Evolutionary conservation across 37 sponge, comb jelly and placozoan species (phyloP), one percentile per base, ranked within the genome.

Genomic region (Theonella swinhoei): DNA sequence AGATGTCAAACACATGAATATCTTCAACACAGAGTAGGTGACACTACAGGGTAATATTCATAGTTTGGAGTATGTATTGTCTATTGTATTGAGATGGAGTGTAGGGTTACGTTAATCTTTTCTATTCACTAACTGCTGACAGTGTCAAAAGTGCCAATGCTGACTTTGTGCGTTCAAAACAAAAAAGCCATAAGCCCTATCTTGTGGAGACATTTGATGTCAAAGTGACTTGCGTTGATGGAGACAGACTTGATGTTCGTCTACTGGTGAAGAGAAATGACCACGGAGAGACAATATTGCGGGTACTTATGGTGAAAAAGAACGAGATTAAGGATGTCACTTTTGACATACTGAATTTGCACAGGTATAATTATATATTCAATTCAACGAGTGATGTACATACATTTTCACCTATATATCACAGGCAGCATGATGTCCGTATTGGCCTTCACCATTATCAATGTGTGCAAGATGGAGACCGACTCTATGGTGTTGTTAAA

Each of bases 131-230:
- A 69, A 7, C 3, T 69, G 2, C 30, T 69, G 20, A 20, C 36
- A 69, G 70, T 33, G 30, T 69, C 36, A 22, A 69, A 4, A 2
- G 32, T 4, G 20, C 4, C 29, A 22, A 30, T 30, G 36, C 36
- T 28, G 70, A 69, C 20, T 2, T 33, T 35, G 30, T 69, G 20
- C 35, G 35, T 69, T 31, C n/a, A 29, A 34, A 69, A 28, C 30
- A 31, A 17, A 47, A 14, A 47, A 7, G 54, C 54, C 14, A 7
- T 47, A 7, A 7, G 7, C 7, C 11, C 54, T 47, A 47, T 14
- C 54, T 31, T 68, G 3, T 68, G 34, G 69, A 68, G 34, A 68
- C 69, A 3, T 68, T 68, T 68, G 69, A 68, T 68, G 5, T 68
- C 33, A 68, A 29, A 33, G 25, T 7, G 30, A 29, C 34, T 17